These are phyloP conservation scores for Neria commutata DNA, from an alignment of 2,888 invertebrate species.

Conservation along the genomic window DNA sequence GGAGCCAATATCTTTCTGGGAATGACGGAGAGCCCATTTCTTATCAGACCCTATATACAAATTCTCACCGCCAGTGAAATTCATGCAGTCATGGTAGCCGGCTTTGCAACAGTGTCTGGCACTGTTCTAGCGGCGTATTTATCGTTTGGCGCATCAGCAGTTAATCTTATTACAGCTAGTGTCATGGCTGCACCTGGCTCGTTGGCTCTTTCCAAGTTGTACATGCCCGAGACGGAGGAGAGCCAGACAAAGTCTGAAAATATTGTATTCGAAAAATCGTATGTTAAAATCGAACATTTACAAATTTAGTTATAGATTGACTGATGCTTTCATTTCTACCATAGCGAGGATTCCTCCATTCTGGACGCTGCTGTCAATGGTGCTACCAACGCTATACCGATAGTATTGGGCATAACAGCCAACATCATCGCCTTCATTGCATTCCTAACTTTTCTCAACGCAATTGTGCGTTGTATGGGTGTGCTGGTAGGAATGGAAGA, in stretches of 20 bases:
- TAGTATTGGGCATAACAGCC: slow-evolving; percentile 86
- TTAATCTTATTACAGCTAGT: slow-evolving; percentile 89
- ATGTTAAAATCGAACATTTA: too few species aligned
- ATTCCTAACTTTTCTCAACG: slow-evolving; percentile 83
- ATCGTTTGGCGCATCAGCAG: slow-evolving; percentile 84
- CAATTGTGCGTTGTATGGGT: slow-evolving; percentile 81
- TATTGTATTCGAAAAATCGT: slow-evolving; percentile 75
- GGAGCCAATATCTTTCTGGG: slow-evolving; percentile 95
- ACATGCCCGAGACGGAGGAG: slow-evolving; percentile 89
- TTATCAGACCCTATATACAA: slow-evolving; percentile 87
- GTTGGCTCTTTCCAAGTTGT: slow-evolving; percentile 85
- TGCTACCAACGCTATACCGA: slow-evolving; percentile 77
- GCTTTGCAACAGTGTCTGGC: slow-evolving; percentile 95
- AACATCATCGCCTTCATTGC: slow-evolving; percentile 93
- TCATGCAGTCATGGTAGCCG: slow-evolving; percentile 91
- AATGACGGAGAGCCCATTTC: slow-evolving; percentile 87
- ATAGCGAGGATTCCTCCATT: slow-evolving; percentile 79
- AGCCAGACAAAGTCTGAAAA: slow-evolving; percentile 78
- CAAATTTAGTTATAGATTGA: neutral
- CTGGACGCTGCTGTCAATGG: slow-evolving; percentile 93
- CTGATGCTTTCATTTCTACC: slow-evolving; percentile 15
- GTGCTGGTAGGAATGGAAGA: slow-evolving; percentile 72
- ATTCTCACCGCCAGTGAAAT: slow-evolving; percentile 86
- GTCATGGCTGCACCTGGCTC: slow-evolving; percentile 97
- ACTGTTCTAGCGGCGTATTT: slow-evolving; percentile 93